phyloP scores from a whole-genome alignment of 2,797 vertebrate species.

The Chrosomus eos region DNA sequence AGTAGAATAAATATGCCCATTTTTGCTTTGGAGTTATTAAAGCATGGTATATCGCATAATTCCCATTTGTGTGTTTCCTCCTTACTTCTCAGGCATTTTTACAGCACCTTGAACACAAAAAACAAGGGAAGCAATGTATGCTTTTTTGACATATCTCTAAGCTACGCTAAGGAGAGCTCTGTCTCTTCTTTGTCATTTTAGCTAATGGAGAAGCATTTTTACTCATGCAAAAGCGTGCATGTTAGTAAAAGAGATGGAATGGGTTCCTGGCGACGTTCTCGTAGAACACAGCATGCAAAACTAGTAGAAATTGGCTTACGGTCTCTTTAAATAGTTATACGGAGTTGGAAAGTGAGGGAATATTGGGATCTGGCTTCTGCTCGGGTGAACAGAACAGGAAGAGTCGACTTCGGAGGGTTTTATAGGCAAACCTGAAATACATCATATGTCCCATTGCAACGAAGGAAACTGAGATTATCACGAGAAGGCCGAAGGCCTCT shows the following conservation, averaged over 20 bases:
- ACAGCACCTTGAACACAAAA: conserved; percentile 37
- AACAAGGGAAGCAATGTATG: background rate
- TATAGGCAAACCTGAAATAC: conserved; percentile 95
- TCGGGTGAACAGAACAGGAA: conserved; percentile 87
- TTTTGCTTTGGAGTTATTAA: conserved; percentile 42
- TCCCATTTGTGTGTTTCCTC: background rate
- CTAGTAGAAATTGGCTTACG: conserved; percentile 5
- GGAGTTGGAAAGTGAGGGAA: conserved; percentile 72
- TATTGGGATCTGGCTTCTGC: conserved; percentile 75
- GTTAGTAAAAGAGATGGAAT: conserved; percentile 61
- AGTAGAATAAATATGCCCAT: conserved; percentile 42
- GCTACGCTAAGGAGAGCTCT: background rate
- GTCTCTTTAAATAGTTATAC: conserved; percentile 74
- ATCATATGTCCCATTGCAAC: conserved; percentile 95
- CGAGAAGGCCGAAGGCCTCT: conserved; percentile 94
- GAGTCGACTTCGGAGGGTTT: conserved; percentile 85
- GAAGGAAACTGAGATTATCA: conserved; percentile 96
- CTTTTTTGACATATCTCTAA: background rate
- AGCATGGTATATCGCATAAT: conserved; percentile 8
- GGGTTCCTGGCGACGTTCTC: conserved; percentile 45
- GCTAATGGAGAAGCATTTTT: conserved; percentile 57
- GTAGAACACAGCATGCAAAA: background rate
- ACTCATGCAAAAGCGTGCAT: conserved; percentile 62
- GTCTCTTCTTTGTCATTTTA: conserved; percentile 41
- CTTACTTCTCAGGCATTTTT: background rate